Conservation (phyloP, 1,140 invertebrate species). For the Ips nitidus region DNA sequence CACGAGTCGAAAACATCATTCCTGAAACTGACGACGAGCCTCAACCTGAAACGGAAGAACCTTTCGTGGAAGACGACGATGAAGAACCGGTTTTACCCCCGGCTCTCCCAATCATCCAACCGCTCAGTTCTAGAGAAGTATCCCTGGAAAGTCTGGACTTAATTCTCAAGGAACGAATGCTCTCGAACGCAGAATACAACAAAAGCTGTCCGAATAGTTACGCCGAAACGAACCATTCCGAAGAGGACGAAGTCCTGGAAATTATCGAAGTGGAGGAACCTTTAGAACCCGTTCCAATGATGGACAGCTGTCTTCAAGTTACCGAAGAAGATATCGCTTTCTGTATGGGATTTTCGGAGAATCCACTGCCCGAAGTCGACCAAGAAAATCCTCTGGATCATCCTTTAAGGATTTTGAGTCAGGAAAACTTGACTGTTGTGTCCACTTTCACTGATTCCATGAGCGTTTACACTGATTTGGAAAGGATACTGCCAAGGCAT, state of each 20-base stretch:
- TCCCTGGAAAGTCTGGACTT: conserved; percentile 76
- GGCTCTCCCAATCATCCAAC: conserved; percentile 72
- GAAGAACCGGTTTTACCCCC: conserved; percentile 73
- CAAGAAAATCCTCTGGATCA: conserved; percentile 69
- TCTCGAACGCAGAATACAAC: conserved; percentile 58
- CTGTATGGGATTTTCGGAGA: conserved; percentile 75
- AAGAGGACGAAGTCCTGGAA: conserved; percentile 73
- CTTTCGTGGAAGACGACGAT: conserved; percentile 65
- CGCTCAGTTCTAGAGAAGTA: conserved; percentile 73
- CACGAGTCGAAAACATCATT: conserved; percentile 37
- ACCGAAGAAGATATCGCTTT: conserved; percentile 89
- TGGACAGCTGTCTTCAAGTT: conserved; percentile 82
- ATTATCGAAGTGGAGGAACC: conserved; percentile 81
- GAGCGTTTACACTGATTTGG: conserved; percentile 74
- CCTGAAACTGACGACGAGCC: conserved; percentile 44
- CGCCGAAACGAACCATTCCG: conserved; percentile 48
- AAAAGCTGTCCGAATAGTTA: conserved; percentile 43
- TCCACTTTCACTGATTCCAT: conserved; percentile 83
- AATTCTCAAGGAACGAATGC: conserved; percentile 63
- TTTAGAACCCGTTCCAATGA: conserved; percentile 76
- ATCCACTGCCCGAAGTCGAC: conserved; percentile 70
- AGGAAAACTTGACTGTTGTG: conserved; percentile 86
- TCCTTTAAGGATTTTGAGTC: conserved; percentile 82
- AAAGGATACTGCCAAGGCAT: conserved; percentile 56
- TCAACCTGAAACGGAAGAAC: conserved; percentile 48